phyloP scores from a whole-genome alignment of 2,888 invertebrate genomes.

The Rhagium mordax region DNA sequence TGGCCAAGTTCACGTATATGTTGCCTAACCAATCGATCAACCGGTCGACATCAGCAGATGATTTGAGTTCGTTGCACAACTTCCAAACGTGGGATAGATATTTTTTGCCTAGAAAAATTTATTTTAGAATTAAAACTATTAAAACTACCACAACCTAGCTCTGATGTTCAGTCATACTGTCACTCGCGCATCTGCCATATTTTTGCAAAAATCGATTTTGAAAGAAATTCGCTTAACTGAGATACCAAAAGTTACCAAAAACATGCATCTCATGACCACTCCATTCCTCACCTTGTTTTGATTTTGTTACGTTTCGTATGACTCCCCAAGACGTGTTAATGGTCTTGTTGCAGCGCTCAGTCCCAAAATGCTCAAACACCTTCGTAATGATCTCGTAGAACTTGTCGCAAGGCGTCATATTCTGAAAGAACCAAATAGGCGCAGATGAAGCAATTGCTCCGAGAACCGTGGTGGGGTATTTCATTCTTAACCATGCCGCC shows the following conservation, averaged over 20 bases:
- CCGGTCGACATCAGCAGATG: conserved; percentile 71
- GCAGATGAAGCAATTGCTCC: conserved; percentile 96
- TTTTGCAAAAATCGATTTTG: neutral
- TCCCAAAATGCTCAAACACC: conserved; percentile 74
- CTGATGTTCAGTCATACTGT: too few species aligned
- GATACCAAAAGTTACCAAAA: too few species aligned
- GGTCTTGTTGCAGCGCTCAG: conserved; percentile 77
- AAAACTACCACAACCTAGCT: too few species aligned
- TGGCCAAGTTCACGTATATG: conserved; percentile 87
- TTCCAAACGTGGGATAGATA: conserved; percentile 83
- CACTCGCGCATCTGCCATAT: too few species aligned
- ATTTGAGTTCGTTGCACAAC: conserved; percentile 81
- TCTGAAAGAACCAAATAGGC: conserved; percentile 89
- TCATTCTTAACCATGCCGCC: conserved; percentile 95
- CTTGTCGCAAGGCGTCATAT: conserved; percentile 83
- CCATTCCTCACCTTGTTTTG: conserved; percentile 37
- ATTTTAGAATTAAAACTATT: neutral
- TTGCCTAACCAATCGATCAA: conserved; percentile 82
- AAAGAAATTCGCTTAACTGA: too few species aligned
- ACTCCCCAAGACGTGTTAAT: conserved; percentile 85
- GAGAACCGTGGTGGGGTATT: conserved; percentile 90
- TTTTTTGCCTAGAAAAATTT: conserved; percentile 67
- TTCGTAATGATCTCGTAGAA: conserved; percentile 86
- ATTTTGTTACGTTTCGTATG: conserved; percentile 74
- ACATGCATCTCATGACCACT: neutral